Percentiles rank a stretch among this genome's conserved stretches.
phyloP scores from a whole-genome alignment of 2,113 vertebrate genomes.

The Gambusia affinis region DNA sequence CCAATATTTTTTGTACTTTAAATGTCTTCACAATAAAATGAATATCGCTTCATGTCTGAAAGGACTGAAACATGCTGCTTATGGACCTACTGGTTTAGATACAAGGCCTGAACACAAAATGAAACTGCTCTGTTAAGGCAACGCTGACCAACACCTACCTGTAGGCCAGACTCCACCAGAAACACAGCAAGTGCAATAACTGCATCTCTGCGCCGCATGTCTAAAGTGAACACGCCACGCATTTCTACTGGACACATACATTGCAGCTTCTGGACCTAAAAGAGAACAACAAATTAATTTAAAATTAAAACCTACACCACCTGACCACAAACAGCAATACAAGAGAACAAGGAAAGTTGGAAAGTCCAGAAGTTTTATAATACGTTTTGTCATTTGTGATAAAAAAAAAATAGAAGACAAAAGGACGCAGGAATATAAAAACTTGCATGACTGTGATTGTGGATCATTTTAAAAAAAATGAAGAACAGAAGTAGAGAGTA shows the following conservation, averaged over 20 bases:
- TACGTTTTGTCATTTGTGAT: neutral
- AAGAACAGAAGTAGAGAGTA: neutral
- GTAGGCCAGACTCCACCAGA: slow-evolving; percentile 92
- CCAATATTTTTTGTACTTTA: neutral
- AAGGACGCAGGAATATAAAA: neutral
- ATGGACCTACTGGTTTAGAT: neutral
- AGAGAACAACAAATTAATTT: neutral
- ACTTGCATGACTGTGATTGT: neutral
- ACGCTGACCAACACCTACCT: slow-evolving; percentile 78
- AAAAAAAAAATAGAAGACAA: neutral
- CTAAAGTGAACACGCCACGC: slow-evolving; percentile 91
- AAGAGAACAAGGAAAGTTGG: neutral
- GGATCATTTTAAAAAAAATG: neutral
- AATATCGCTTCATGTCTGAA: neutral
- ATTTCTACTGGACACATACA: slow-evolving; percentile 97
- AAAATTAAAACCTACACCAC: neutral
- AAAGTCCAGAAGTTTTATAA: neutral
- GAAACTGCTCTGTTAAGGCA: neutral
- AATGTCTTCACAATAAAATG: neutral
- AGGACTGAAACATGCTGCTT: neutral
- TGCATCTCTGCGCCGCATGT: slow-evolving; percentile 93
- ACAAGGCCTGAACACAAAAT: neutral
- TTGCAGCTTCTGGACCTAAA: slow-evolving; percentile 92
- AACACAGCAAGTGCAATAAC: slow-evolving; percentile 94
- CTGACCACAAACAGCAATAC: neutral